phyloP scores from a whole-genome alignment of 1,140 invertebrate genomes.

The Tetragonula clypearis region DNA sequence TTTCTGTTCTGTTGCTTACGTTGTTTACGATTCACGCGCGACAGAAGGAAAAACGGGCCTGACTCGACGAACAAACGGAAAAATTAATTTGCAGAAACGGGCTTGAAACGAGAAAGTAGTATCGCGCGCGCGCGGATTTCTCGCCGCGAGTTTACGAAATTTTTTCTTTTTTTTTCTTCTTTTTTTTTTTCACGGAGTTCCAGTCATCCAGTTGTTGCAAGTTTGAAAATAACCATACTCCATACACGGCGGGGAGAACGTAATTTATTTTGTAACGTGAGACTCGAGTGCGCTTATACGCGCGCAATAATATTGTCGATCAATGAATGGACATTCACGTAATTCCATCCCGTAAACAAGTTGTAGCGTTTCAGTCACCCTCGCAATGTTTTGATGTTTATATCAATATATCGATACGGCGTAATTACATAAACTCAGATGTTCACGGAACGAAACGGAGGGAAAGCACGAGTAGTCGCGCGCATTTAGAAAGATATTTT shows the following conservation, averaged over 20 bases:
- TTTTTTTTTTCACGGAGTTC: background rate
- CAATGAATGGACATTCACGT: constrained; percentile 47
- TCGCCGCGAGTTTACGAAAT: too few species aligned
- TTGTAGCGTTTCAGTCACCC: constrained; percentile 26
- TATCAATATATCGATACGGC: background rate
- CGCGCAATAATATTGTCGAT: constrained; percentile 43
- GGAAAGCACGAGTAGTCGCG: background rate
- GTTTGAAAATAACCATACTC: constrained; percentile 34
- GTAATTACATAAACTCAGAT: constrained; percentile 21
- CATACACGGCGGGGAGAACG: constrained; percentile 6
- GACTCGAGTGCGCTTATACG: constrained; percentile 38
- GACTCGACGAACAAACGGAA: too few species aligned
- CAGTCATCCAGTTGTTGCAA: background rate
- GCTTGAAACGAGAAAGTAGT: too few species aligned
- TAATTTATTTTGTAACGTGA: constrained; percentile 42
- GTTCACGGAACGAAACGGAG: background rate
- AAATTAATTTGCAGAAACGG: too few species aligned
- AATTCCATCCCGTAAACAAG: constrained; percentile 45
- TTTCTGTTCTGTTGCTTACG: too few species aligned
- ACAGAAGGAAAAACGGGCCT: too few species aligned
- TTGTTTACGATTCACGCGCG: too few species aligned
- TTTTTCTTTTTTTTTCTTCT: background rate
- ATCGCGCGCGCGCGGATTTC: background rate
- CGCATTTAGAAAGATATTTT: background rate
- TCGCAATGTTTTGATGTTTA: constrained; percentile 8